Evolutionary conservation across 2,797 vertebrate genomes (phyloP).

Genomic region (Sebastes steindachneri): DNA sequence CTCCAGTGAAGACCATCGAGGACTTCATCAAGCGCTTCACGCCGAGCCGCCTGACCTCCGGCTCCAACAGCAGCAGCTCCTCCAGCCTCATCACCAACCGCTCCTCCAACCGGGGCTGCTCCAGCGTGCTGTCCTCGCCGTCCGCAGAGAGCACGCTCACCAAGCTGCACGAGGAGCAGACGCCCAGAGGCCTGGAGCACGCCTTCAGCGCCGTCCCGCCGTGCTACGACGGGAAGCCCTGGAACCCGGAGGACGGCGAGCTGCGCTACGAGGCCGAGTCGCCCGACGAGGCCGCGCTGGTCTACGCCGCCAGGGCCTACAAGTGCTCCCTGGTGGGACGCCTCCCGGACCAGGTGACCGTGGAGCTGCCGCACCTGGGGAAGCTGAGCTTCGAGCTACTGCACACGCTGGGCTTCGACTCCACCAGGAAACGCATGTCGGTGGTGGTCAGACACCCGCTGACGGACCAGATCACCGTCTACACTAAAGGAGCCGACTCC

Average conservation of each 20-base stretch:
- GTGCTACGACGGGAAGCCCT: constrained; percentile 45
- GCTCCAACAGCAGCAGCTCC: constrained; percentile 91
- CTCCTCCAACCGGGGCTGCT: constrained; percentile 82
- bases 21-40: constrained; percentile 96
- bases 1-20: constrained; percentile 96
- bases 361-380: constrained; percentile 95
- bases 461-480: constrained; percentile 93
- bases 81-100: constrained; percentile 88
- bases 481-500: constrained; percentile 97
- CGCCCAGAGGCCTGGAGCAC: constrained; percentile 70
- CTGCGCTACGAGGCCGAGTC: constrained; percentile 95
- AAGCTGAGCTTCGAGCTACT: constrained; percentile 93
- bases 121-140: constrained; percentile 84
- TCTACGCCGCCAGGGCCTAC: constrained; percentile 94
- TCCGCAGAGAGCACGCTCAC: constrained; percentile 86
- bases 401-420: constrained; percentile 95
- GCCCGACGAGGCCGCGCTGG: constrained; percentile 95
- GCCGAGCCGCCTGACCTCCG: constrained; percentile 91
- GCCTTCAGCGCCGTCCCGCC: constrained; percentile 72
- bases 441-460: constrained; percentile 95
- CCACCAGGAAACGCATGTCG: constrained; percentile 95
- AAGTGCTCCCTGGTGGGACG: constrained; percentile 91
- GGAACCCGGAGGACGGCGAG: constrained; percentile 80
- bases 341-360: constrained; percentile 91
- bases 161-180: constrained; percentile 86